Percentiles rank a stretch among this genome's conserved stretches.
Conservation (phyloP, 2,888 invertebrate genomes). For the Syrphus vitripennis region DNA sequence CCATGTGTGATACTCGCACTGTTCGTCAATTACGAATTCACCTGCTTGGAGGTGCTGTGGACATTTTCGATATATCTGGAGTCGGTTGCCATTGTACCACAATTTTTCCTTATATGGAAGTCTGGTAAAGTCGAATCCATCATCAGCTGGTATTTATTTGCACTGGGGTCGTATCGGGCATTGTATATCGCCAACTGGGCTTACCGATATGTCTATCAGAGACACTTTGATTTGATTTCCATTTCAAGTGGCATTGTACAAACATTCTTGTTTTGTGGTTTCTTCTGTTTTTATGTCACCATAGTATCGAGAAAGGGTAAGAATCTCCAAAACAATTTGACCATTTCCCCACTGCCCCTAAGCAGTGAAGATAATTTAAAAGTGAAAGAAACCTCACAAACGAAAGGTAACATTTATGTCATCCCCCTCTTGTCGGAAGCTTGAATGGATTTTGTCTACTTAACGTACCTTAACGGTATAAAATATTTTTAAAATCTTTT, state of each 20-base stretch:
- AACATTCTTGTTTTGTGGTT: conserved; percentile 99
- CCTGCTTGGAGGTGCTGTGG: conserved; percentile 97
- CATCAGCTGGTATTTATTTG: conserved; percentile 97
- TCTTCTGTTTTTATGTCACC: conserved; percentile 99
- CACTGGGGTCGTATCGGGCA: conserved; percentile 94
- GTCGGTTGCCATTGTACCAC: conserved; percentile 98
- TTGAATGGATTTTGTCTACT: too few species aligned
- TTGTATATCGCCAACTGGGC: conserved; percentile 97
- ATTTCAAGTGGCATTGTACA: conserved; percentile 98
- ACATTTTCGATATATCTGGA: conserved; percentile 99
- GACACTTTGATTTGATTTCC: conserved; percentile 97
- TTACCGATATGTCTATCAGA: conserved; percentile 95
- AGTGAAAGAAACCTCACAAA: not conserved
- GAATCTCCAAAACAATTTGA: conserved; percentile 81
- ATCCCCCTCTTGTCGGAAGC: too few species aligned
- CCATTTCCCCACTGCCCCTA: not conserved
- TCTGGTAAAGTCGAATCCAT: conserved; percentile 99
- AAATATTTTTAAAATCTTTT: too few species aligned
- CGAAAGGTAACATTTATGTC: too few species aligned
- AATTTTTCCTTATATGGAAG: conserved; percentile 98
- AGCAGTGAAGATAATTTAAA: not conserved
- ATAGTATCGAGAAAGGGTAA: conserved; percentile 99
- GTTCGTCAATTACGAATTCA: conserved; percentile 97
- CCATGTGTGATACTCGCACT: conserved; percentile 94
- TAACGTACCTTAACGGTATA: too few species aligned